A percentile compares a stretch with the other conserved stretches of the same genome.
Conservation (phyloP, 2,888 invertebrate species). For the Papilio protenor region DNA sequence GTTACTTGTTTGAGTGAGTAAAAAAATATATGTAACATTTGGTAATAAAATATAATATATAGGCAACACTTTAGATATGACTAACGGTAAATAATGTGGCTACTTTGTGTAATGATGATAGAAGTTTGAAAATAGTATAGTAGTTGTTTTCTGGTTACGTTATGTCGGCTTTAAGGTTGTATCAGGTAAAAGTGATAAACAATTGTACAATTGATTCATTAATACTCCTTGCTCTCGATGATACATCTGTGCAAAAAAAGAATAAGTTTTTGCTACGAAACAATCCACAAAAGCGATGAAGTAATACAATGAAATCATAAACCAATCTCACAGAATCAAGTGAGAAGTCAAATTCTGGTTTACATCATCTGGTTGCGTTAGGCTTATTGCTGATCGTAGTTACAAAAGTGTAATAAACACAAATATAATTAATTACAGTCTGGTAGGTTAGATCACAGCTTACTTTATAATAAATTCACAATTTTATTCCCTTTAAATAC, state of each 20-base stretch:
- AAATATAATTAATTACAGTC: no score
- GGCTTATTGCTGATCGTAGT: no score
- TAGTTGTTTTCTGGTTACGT: background rate
- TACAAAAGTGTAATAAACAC: no score
- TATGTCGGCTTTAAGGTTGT: background rate
- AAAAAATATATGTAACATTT: background rate
- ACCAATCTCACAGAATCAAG: background rate
- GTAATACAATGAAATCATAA: no score
- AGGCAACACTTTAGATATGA: background rate
- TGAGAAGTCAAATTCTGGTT: no score
- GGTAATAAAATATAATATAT: background rate
- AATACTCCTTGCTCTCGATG: background rate
- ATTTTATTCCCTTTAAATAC: no score
- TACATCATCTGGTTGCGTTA: background rate
- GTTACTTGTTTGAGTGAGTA: background rate
- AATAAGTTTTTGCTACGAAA: background rate
- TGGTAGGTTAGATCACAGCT: no score
- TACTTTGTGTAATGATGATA: background rate
- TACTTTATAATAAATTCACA: no score
- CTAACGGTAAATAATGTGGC: background rate
- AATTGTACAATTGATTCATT: background rate
- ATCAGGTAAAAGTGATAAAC: background rate
- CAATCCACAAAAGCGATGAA: background rate
- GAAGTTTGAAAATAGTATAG: background rate
- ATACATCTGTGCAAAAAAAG: background rate